phyloP scores from a whole-genome alignment of 2,113 vertebrate genomes.

The Mirza zaza region DNA sequence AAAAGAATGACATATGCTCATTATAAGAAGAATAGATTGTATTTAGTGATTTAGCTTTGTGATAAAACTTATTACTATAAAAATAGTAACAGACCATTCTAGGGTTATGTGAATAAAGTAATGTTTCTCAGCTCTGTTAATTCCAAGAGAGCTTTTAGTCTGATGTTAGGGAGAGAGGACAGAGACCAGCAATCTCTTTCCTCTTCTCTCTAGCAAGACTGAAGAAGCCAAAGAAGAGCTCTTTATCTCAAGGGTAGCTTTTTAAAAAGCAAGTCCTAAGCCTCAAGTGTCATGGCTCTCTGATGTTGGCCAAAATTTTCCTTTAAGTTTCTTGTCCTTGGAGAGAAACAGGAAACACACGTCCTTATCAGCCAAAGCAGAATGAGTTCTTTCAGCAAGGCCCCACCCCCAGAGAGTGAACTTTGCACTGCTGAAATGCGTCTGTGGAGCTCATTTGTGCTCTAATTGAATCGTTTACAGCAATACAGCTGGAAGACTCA shows the following conservation, averaged over 20 bases:
- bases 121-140: background rate
- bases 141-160: background rate
- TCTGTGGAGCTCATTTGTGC: background rate
- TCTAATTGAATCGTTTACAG: background rate
- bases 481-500: slow-evolving; percentile 25
- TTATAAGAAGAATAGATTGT: background rate
- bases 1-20: background rate
- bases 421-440: background rate
- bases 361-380: slow-evolving; percentile 53
- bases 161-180: background rate
- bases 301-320: background rate
- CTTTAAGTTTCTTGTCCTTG: background rate
- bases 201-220: background rate
- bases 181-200: background rate
- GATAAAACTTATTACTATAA: background rate
- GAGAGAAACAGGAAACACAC: slow-evolving; percentile 60
- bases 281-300: background rate
- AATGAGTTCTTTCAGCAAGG: background rate
- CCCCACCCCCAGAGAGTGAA: background rate
- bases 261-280: background rate
- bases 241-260: background rate
- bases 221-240: background rate
- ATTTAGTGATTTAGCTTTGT: background rate
- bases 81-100: background rate
- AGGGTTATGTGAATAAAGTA: background rate